Conservation (phyloP, 1,140 invertebrate species). For the Drosophila lini region DNA sequence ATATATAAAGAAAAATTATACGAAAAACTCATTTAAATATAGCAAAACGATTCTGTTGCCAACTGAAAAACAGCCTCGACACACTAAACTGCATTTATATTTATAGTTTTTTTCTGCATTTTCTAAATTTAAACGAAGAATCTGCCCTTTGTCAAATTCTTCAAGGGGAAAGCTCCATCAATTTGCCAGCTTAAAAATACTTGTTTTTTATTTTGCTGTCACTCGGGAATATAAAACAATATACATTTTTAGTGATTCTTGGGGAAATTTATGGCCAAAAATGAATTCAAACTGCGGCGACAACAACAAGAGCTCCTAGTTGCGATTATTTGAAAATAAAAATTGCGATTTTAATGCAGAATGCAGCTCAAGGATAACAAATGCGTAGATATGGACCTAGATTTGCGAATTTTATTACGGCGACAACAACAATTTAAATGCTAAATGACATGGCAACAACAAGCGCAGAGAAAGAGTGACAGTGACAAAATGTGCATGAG, state of each 20-base stretch:
- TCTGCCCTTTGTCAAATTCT: conserved; percentile 43
- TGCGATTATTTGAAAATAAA: conserved; percentile 60
- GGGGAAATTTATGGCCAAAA: conserved; percentile 58
- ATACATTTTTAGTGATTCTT: conserved; percentile 25
- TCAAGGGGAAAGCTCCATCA: conserved; percentile 2
- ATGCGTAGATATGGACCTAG: conserved; percentile 84
- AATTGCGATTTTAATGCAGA: conserved; percentile 55
- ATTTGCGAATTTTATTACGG: conserved; percentile 77
- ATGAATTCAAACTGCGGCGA: conserved; percentile 36
- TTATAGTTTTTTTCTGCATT: conserved; percentile 41
- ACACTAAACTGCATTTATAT: conserved; percentile 62
- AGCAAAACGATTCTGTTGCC: conserved; percentile 42
- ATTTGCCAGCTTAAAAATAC: conserved; percentile 33
- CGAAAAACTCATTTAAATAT: conserved; percentile 11
- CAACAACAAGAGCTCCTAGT: conserved; percentile 18
- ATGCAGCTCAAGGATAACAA: conserved; percentile 77
- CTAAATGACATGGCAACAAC: conserved; percentile 60
- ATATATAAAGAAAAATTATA: neutral
- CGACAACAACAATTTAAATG: conserved; percentile 74
- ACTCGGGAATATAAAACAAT: conserved; percentile 14
- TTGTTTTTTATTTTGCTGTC: conserved; percentile 63
- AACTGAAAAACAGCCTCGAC: conserved; percentile 64
- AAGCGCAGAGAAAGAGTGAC: conserved; percentile 24
- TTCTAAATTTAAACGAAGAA: conserved; percentile 52
- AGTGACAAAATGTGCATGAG: conserved; percentile 60